Evolutionary conservation across 2,888 invertebrate genomes (phyloP), one percentile per base, ranked within the genome.

Genomic region (Opisthograptis luteolata): DNA sequence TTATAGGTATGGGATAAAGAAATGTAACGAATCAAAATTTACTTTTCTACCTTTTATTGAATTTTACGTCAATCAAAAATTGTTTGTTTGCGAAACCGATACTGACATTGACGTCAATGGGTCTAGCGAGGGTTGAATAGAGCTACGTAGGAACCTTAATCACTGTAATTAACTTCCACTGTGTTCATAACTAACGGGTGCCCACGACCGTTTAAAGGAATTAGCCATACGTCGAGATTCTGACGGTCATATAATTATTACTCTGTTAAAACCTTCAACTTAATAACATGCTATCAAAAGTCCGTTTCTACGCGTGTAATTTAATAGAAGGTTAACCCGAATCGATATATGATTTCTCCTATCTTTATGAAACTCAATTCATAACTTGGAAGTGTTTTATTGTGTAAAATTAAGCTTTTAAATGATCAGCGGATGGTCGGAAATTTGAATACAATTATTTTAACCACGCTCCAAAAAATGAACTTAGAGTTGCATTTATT

Each of bases 231-330:
- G 15, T 35, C 13, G 28, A 39, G 27, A 34, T 31, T 35, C 14
- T 40, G 37, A 44, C 44, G 43, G 32, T 27, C 42, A 37, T 43
- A 39, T 43, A 43, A 43, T 50, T 43, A 28, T 17, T 24, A 17
- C 20, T 28, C 25, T 35, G 22, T 36, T 34, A 12, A 34, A 36
- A 19, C 47, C 17, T 35, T 17, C 9, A 30, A 17, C 9, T 41
- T 35, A 48, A 48, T 48, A 31, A 41, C 35, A 41, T 9, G 28
- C 17, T 36, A 48, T 48, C 17, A 48, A 41, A 36, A 28, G 15
- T 15, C 32, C 39, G 14, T 40, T 32, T 32, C 22, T 13, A 17
- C 19, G 28, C 28, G 10, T 47, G 9, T 22, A 22, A 27, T 34
- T 41, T 27, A 17, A 32, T 20, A 8, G 12, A 27, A 32, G 15